A percentile compares a stretch with the other conserved stretches of the same genome.
Evolutionary conservation across 1,140 invertebrate genomes (phyloP).

Genomic region (Aphelenchoides besseyi): DNA sequence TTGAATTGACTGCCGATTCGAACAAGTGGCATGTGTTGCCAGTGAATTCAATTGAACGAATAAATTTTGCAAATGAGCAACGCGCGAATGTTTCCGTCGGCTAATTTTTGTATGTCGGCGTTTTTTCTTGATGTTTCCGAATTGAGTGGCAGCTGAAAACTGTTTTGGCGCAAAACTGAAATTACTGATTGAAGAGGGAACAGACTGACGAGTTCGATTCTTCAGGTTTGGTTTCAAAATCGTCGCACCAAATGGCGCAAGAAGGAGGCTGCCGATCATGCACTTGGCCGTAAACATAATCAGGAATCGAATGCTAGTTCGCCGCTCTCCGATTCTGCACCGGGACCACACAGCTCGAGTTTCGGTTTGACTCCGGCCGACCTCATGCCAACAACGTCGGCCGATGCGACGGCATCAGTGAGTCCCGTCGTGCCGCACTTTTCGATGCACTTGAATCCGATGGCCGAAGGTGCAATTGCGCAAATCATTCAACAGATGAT

Average conservation of each 20-base stretch:
- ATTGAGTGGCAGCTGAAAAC: background rate
- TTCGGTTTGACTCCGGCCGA: no score
- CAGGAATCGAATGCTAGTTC: background rate
- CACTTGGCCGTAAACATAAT: constrained; percentile 8
- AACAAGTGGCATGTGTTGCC: background rate
- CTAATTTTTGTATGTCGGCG: background rate
- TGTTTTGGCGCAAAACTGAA: no score
- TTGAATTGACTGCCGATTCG: background rate
- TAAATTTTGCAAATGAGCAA: background rate
- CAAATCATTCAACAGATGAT: no score
- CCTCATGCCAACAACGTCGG: no score
- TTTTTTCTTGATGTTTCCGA: background rate
- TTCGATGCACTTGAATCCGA: no score
- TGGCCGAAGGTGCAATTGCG: no score
- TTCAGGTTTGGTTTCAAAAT: constrained; percentile 98
- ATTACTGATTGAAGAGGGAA: no score
- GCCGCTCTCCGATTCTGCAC: no score
- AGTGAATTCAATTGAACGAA: background rate
- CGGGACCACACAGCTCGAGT: no score
- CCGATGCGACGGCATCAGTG: no score
- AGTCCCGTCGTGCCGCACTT: no score
- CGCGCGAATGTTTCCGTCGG: background rate
- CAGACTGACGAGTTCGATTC: no score
- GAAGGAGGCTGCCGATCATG: constrained; percentile 86
- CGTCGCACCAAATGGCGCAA: constrained; percentile 98